These are phyloP conservation scores for Eupithecia abbreviata DNA, from an alignment of 2,888 invertebrate genomes.

Conservation along the genomic window DNA sequence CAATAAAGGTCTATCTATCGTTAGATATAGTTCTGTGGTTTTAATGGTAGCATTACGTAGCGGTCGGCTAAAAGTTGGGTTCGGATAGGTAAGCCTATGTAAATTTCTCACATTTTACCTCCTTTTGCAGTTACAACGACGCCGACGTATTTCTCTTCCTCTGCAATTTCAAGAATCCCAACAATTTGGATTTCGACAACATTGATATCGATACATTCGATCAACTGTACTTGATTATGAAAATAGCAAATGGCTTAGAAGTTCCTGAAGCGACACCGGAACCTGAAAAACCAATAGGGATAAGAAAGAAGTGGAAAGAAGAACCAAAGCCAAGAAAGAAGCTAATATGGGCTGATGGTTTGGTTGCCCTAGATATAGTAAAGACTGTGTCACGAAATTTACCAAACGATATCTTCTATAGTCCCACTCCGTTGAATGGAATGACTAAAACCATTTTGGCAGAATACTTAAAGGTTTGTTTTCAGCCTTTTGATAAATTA, in stretches of 20 bases:
- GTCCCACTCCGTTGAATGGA: conserved; percentile 57
- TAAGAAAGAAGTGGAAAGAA: conserved; percentile 34
- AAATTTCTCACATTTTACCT: background rate
- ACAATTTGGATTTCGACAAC: conserved; percentile 56
- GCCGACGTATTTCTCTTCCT: conserved; percentile 72
- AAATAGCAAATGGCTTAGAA: conserved; percentile 65
- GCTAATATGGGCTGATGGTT: conserved; percentile 70
- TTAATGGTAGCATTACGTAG: background rate
- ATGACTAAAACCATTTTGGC: conserved; percentile 63
- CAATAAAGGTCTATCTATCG: too few species aligned
- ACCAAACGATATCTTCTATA: conserved; percentile 64
- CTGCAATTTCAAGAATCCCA: conserved; percentile 68
- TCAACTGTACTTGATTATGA: conserved; percentile 64
- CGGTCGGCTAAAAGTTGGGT: background rate
- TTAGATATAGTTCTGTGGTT: too few species aligned
- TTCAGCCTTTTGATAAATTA: background rate
- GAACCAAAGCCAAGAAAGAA: conserved; percentile 51
- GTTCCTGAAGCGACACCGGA: conserved; percentile 38
- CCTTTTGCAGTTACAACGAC: conserved; percentile 62
- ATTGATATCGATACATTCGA: conserved; percentile 62
- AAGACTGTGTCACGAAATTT: conserved; percentile 60
- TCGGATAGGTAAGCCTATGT: background rate
- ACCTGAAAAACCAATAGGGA: conserved; percentile 33
- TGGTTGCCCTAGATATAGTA: conserved; percentile 66
- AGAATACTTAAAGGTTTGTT: conserved; percentile 63